Base-by-base conservation (phyloP, 2,113 vertebrate species). In the Jacana jacana region DNA sequence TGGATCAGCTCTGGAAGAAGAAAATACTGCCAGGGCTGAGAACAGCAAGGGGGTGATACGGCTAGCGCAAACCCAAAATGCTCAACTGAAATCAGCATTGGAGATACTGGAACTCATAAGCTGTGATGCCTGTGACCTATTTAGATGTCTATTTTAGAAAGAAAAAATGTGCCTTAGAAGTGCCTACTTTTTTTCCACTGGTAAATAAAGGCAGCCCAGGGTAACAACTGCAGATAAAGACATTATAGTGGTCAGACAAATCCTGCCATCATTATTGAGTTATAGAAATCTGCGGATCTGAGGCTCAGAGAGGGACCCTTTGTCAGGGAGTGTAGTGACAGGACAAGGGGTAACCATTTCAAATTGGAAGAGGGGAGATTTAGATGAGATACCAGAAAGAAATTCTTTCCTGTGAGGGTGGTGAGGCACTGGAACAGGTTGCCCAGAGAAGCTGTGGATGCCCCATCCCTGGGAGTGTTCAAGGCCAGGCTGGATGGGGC, bases 111-210 rank as follows among this genome's bases (percentile, higher is more conserved):
- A 13, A 68, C 68, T 78, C 49, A 11, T 0, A 54, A 82, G 58
- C 30, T 49, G 30, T 55, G 88, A 90, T 75, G 55, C n/a, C 46
- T 54, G 60, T 84, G 91, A 78, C 91, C 91, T 91, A 95, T 92
- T 96, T 95, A 83, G 46, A 81, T 63, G 33, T 44, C 86, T 93
- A 75, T 71, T 96, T 95, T 83, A 81, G 72, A 92, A 80, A 20
- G 37, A 88, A 86, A 76, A 91, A 77, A 77, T 6, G 11, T 69
- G 82, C 49, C 86, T 85, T 72, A 79, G 75, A 91, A 95, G 42
- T 76, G 57, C 20, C 71, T 77, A 37, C 17, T 27, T 63, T 82
- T 82, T 86, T 94, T 92, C 55, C 60, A 51, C 8, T 51, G 35
- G 31, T 86, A 58, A 75, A 75, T 39, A 80, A 69, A 86, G 17